Conservation (phyloP, 2,113 vertebrate species). For the Callionymus lyra region DNA sequence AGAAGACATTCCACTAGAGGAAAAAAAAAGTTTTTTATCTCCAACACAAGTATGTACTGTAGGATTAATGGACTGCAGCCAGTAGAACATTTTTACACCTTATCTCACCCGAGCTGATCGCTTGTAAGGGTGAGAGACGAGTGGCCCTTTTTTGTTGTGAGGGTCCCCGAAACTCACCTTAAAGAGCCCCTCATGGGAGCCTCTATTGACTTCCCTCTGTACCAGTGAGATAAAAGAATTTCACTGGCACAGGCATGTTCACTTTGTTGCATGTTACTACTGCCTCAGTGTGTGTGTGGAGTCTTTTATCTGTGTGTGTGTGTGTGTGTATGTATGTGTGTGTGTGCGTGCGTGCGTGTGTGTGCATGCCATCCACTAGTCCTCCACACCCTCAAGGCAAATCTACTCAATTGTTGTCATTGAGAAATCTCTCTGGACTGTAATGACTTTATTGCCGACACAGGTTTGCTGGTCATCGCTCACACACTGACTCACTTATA, state of each 20-base stretch:
- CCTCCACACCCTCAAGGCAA: conserved; percentile 37
- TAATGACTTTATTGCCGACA: conserved; percentile 11
- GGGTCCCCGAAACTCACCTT: conserved; percentile 8
- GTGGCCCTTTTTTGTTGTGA: conserved; percentile 6
- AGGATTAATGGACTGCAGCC: conserved; percentile 11
- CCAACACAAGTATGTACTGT: conserved; percentile 4
- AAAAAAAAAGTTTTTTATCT: background rate
- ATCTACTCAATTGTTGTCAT: conserved; percentile 5
- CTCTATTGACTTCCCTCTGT: conserved; percentile 4
- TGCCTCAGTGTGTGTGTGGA: no score
- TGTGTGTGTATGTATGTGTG: conserved; percentile 3
- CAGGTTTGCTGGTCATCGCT: conserved; percentile 12
- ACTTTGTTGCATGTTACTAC: background rate
- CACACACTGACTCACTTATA: conserved; percentile 7
- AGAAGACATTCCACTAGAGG: no score
- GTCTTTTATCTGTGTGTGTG: conserved; percentile 6
- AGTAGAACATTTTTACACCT: conserved; percentile 16
- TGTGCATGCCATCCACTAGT: conserved; percentile 17
- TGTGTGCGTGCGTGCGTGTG: conserved; percentile 2
- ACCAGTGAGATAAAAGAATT: conserved; percentile 14
- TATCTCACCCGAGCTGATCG: conserved; percentile 15
- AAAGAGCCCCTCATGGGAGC: conserved; percentile 20
- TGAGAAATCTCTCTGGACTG: conserved; percentile 10
- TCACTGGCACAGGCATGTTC: background rate
- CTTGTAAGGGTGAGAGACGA: conserved; percentile 2